Evolutionary conservation across 2,113 vertebrate genomes (phyloP), one percentile per base, ranked within the genome.

Genomic region (Petrocephalus zakoni): DNA sequence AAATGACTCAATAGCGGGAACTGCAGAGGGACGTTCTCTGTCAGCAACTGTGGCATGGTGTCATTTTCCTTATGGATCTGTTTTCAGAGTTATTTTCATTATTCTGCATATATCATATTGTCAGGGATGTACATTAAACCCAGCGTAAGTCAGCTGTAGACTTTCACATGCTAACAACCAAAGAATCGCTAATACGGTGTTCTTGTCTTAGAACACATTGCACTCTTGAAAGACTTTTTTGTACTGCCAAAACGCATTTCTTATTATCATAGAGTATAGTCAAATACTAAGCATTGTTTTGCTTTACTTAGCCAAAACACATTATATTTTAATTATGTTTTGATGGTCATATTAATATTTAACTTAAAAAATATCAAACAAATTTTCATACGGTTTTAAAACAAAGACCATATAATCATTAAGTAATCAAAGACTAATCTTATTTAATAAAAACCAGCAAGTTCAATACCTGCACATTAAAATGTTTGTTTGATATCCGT

Each of bases 121-220:
- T 90, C 91, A 93, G 91, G 93, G 92, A 90, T 86, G 87, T 90
- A 53, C 37, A 47, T 78, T 52, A 84, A 72, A 83, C 46, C 55
- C 87, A 91, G 89, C 84, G 84, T 89, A 84, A 90, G 88, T 88
- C 85, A 42, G 68, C 82, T 82, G 91, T 19, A 90, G 91, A 64
- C 90, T 87, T 90, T 91, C 91, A 93, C 90, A 90, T 91, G 92
- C 90, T 91, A 90, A 89, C 88, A 88, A 93, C 92, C 91, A 93
- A 91, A 93, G 91, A 92, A 88, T 29, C 34, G 22, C 52, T 46
- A 52, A 22, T 2, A 29, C 22, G 34, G 17, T 29, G 37, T 29
- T 61, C 75, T 84, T 6, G 21, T 55, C 81, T 55, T 19, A 55
- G 84, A n/a, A 86, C 25, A 55, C 84, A 51, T 51, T 85, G 46